Percentiles rank a stretch among this genome's conserved stretches.
phyloP scores from a whole-genome alignment of 2,888 invertebrate species.

The Campoplex capitator region DNA sequence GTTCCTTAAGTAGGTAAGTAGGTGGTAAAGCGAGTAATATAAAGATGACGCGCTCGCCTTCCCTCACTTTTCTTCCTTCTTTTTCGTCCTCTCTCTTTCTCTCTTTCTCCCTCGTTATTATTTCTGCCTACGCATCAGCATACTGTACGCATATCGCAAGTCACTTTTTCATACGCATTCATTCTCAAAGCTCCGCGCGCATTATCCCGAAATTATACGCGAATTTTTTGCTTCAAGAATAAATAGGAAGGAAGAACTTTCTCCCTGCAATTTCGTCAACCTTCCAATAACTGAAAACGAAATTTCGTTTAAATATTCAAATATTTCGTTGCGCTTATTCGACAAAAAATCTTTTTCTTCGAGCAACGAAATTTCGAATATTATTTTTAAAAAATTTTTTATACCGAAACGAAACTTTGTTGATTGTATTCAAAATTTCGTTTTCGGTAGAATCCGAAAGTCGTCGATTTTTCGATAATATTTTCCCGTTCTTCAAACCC shows the following conservation, averaged over 20 bases:
- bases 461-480: too few species aligned
- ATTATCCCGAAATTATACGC: slow-evolving; percentile 3
- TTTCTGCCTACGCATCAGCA: slow-evolving; percentile 41
- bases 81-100: neutral
- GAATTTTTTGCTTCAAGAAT: neutral
- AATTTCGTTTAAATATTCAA: neutral
- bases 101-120: neutral
- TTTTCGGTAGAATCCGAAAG: too few species aligned
- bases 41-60: slow-evolving; percentile 55
- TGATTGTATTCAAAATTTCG: too few species aligned
- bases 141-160: slow-evolving; percentile 10
- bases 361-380: too few species aligned
- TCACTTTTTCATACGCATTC: neutral
- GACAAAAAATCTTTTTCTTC: too few species aligned
- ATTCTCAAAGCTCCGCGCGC: slow-evolving; percentile 23
- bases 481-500: too few species aligned
- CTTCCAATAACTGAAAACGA: neutral
- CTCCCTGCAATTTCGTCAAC: neutral
- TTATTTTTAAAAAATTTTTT: too few species aligned
- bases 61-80: slow-evolving; percentile 3
- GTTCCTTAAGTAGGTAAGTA: slow-evolving; percentile 69
- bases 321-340: too few species aligned
- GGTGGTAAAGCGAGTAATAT: slow-evolving; percentile 68
- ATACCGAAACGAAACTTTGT: too few species aligned
- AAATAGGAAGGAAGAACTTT: neutral